phyloP scores from a whole-genome alignment of 2,113 vertebrate species.

The Petrocephalus microphthalmus region DNA sequence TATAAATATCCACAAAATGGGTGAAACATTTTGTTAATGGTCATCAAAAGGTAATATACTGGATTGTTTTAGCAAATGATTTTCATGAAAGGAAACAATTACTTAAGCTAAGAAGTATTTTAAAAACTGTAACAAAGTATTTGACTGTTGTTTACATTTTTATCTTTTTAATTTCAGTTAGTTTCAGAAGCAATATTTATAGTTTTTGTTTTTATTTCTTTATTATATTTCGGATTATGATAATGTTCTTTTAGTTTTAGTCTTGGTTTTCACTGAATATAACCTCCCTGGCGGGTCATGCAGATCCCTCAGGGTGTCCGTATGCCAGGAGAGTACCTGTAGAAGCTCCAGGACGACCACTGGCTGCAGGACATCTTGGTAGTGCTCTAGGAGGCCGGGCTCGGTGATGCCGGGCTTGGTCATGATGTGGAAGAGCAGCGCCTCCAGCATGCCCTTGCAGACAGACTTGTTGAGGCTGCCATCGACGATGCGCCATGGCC shows the following conservation, averaged over 20 bases:
- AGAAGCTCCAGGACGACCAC: slow-evolving; percentile 74
- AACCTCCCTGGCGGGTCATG: not conserved
- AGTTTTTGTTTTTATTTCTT: not conserved
- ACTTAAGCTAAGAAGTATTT: not conserved
- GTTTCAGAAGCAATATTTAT: not conserved
- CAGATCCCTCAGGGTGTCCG: not conserved
- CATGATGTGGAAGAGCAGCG: slow-evolving; percentile 83
- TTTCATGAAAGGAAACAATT: not conserved
- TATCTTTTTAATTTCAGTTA: not conserved
- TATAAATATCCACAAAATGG: not conserved
- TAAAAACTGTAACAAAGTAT: not conserved
- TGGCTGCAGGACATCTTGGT: slow-evolving; percentile 76
- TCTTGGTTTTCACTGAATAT: not conserved
- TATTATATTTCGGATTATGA: not conserved
- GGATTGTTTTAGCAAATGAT: not conserved
- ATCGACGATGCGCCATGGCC: slow-evolving; percentile 88
- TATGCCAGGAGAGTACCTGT: slow-evolving; percentile 61
- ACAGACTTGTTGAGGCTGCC: slow-evolving; percentile 77
- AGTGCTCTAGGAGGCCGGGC: slow-evolving; percentile 69
- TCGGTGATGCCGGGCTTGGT: slow-evolving; percentile 70
- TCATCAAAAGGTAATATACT: not conserved
- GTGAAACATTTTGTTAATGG: not conserved
- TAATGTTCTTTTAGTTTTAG: not conserved
- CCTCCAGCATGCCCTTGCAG: slow-evolving; percentile 93
- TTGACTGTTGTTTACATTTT: not conserved